Evolutionary conservation across 1,140 invertebrate genomes (phyloP).

Genomic region (Tyrophagus putrescentiae): DNA sequence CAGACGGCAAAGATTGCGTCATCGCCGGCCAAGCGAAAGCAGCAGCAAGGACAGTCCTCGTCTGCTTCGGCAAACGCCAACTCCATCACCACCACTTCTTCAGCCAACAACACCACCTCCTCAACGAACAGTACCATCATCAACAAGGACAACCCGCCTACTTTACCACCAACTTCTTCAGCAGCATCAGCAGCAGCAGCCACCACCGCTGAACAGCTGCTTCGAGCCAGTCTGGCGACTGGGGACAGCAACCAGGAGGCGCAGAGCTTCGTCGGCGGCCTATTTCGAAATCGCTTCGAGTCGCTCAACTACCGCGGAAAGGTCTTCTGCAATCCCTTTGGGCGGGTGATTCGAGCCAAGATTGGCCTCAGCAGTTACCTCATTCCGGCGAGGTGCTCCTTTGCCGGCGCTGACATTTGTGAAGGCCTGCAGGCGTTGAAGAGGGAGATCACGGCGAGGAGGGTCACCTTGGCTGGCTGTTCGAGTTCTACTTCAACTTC

Average conservation of each 20-base stretch:
- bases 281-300: slow-evolving; percentile 10
- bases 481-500: not conserved
- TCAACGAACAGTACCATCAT: too few relatives aligned
- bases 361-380: not conserved
- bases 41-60: too few relatives aligned
- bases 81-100: too few relatives aligned
- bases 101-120: too few relatives aligned
- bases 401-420: slow-evolving; percentile 2
- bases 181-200: too few relatives aligned
- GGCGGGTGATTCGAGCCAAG: not conserved
- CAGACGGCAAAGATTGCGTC: too few relatives aligned
- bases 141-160: too few relatives aligned
- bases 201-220: too few relatives aligned
- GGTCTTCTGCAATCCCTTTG: slow-evolving; percentile 8
- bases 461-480: not conserved
- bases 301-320: not conserved
- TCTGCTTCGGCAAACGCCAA: too few relatives aligned
- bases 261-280: not conserved
- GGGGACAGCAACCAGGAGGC: slow-evolving; percentile 1
- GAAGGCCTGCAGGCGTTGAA: not conserved
- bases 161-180: too few relatives aligned
- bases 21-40: too few relatives aligned
- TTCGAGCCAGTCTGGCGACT: too few relatives aligned
- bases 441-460: not conserved
- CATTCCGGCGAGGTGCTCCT: slow-evolving; percentile 15